A percentile compares a stretch with the other conserved stretches of the same genome.
These are phyloP conservation scores for Rhabdomys dilectus DNA, from an alignment of 2,113 vertebrate species.

Conservation along the genomic window DNA sequence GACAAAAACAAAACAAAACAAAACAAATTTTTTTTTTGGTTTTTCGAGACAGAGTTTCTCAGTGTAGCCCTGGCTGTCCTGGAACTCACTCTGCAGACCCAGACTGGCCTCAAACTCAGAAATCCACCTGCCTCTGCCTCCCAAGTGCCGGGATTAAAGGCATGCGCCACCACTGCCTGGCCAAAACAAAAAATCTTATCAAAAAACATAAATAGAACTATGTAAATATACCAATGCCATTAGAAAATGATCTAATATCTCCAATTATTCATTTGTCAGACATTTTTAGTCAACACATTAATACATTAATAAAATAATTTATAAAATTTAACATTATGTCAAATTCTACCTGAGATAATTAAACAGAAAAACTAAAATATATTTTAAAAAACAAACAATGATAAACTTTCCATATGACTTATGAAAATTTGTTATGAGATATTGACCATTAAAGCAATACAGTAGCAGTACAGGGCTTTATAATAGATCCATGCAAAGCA, in stretches of 20 bases:
- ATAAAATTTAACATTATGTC: not conserved
- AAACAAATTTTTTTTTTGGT: no score
- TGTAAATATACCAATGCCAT: not conserved
- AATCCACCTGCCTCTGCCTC: no score
- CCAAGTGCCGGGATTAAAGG: no score
- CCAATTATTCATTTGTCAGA: not conserved
- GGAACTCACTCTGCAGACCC: no score
- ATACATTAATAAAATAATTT: conserved; percentile 32
- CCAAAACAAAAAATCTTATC: conserved; percentile 29
- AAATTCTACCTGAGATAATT: conserved; percentile 40
- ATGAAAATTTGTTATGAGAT: conserved; percentile 34
- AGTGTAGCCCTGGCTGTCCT: no score
- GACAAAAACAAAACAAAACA: conserved; percentile 33
- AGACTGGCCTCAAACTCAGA: no score
- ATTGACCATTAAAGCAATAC: conserved; percentile 36
- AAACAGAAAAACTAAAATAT: conserved; percentile 46
- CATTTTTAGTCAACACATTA: conserved; percentile 49
- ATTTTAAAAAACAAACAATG: conserved; percentile 48
- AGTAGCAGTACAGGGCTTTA: not conserved
- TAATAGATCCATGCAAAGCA: not conserved
- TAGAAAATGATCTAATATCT: not conserved
- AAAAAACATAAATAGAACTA: conserved; percentile 18
- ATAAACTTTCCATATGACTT: conserved; percentile 13
- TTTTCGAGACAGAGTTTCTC: no score
- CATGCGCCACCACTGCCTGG: no score